Evolutionary conservation across 2,797 vertebrate species (phyloP).

Genomic region (Capromys pilorides): DNA sequence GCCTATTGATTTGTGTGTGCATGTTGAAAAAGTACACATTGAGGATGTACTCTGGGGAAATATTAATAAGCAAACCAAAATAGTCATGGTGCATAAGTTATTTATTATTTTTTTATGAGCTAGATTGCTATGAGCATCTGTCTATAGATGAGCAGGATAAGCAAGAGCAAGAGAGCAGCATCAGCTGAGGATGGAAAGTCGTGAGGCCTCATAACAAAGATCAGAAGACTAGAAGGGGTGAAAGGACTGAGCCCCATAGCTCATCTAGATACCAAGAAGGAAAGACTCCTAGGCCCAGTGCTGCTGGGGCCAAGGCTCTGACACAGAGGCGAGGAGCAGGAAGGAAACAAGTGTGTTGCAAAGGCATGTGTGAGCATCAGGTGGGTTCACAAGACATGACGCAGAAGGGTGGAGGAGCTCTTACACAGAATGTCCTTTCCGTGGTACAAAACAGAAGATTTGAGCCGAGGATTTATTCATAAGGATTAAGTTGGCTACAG

Average conservation of each 20-base stretch:
- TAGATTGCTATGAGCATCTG: neutral
- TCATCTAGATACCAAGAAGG: neutral
- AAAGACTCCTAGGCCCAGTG: neutral
- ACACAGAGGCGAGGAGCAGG: neutral
- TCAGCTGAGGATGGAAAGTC: neutral
- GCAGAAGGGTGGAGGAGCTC: neutral
- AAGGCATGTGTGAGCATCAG: neutral
- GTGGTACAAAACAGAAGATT: neutral
- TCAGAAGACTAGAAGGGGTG: neutral
- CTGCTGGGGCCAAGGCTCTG: neutral
- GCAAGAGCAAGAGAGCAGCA: neutral
- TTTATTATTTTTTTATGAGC: neutral
- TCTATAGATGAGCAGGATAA: neutral
- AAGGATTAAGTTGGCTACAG: neutral
- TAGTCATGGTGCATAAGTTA: neutral
- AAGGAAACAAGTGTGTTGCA: neutral
- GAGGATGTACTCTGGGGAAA: neutral
- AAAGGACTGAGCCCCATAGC: neutral
- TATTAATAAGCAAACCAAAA: neutral
- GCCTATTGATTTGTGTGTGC: neutral
- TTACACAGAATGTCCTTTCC: neutral
- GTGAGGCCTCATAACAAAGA: neutral
- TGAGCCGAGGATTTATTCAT: neutral
- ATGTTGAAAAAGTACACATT: neutral
- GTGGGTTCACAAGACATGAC: neutral